Conservation (phyloP, 1,140 invertebrate species). For the Calliopsis andreniformis region DNA sequence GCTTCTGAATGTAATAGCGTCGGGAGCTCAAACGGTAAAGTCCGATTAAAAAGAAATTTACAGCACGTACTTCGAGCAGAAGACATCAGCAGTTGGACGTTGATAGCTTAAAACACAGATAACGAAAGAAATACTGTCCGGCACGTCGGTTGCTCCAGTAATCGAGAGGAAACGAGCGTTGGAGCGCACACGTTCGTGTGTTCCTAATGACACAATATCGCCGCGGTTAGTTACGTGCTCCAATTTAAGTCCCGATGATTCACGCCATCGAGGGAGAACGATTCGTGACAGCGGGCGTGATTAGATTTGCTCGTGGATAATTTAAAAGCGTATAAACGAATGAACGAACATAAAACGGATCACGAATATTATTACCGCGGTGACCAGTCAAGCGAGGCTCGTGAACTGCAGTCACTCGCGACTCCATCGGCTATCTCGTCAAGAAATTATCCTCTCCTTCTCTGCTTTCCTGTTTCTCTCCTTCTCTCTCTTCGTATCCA, state of each 20-base stretch:
- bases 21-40: neutral
- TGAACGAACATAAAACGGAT: slow-evolving; percentile 36
- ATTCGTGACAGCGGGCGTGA: slow-evolving; percentile 12
- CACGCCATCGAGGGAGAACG: neutral
- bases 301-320: slow-evolving; percentile 33
- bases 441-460: slow-evolving; percentile 8
- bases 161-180: neutral
- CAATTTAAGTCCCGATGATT: slow-evolving; percentile 33
- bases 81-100: neutral
- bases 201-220: slow-evolving; percentile 3
- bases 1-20: neutral
- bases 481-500: neutral
- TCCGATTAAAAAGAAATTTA: neutral
- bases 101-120: neutral
- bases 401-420: neutral
- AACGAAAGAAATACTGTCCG: slow-evolving; percentile 3
- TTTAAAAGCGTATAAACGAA: slow-evolving; percentile 17
- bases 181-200: slow-evolving; percentile 2
- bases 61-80: neutral
- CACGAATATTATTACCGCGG: slow-evolving; percentile 34
- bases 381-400: slow-evolving; percentile 26
- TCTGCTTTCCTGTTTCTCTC: neutral
- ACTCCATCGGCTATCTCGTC: slow-evolving; percentile 8
- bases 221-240: slow-evolving; percentile 39
- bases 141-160: neutral